Evolutionary conservation across 2,888 invertebrate genomes (phyloP), one percentile per base, ranked within the genome.

Genomic region (Agrilus mali): DNA sequence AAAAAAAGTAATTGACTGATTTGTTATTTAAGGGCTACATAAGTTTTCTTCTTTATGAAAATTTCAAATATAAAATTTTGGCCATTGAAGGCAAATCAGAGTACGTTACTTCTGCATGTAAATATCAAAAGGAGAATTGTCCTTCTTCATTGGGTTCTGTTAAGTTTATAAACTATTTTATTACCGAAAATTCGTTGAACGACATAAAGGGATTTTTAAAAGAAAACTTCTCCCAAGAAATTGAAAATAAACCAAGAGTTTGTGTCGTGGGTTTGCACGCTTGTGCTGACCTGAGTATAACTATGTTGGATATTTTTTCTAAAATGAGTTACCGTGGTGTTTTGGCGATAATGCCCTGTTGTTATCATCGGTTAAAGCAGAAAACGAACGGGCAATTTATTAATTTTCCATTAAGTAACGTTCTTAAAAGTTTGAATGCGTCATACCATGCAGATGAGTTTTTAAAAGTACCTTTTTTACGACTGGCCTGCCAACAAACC

Each of bases 211-310:
- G 32, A 43, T 67, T 70, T 47, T 55, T 67, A 46, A 55, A 63
- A 38, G 34, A 46, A 20, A 33, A 53, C 33, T 41, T 57, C 15
- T 17, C 47, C 22, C 44, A 52, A 31, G 43, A 49, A 42, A 50
- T 53, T 38, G 44, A 48, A 22, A 33, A 43, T 13, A 40, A 38
- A 13, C 44, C 50, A 33, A 50, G 58, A 39, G 54, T 67, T 42
- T 71, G 72, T 43, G 58, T 80, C 48, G 67, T 75, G 46, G 86
- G 86, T 1, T 70, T 87, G 7, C 87, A 87, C 58, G 79, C 85
- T 6, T 87, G 87, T 56, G 86, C 82, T 0, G 86, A 86, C 67
- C 69, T 87, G 43, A 79, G 82, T 34, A 69, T 83, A 16, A 72
- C 74, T 42, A 77, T 82, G 7, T 71, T 84, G 39, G 71, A 75